Base-by-base conservation (phyloP, 2,113 vertebrate genomes). In the Crocuta crocuta region DNA sequence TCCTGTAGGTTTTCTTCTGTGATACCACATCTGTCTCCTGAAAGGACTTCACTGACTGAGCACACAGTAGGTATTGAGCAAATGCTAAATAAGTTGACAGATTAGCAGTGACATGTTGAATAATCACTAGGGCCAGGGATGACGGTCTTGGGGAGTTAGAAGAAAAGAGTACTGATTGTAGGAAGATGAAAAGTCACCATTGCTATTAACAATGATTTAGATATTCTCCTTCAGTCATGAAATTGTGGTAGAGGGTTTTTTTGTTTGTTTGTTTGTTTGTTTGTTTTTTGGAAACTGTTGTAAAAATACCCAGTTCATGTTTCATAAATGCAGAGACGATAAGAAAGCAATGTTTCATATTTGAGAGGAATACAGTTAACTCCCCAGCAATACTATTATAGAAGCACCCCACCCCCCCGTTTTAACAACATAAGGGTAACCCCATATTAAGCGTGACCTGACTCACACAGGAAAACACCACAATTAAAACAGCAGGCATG, bases 61-160 rank as follows among this genome's bases (percentile, higher is more conserved):
- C 35, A 94, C 89, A 97, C 24, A 97, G 91, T 91, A 94, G 74
- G 92, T 61, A 17, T 21, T 86, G 53, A 79, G 78, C 6, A 95
- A 92, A 81, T 23, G 15, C 15, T 17, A 16, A 53, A 70, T 50
- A 66, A 73, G 33, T 95, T 21, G 94, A 48, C 39, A 90, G 23
- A 83, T 66, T 28, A 92, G 65, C 10, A 53, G 43, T 58, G 71
- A 66, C 63, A 35, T 76, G 39, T 89, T 39, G 65, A 70, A 45
- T 50, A 78, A 79, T 78, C 53, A 58, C n/a, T 79, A 84, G 79
- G 45, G 73, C 66, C 48, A 94, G 31, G 31, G 61, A 17, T 84
- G 68, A 91, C 35, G 33, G 35, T 23, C 45, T 45, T 21, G 89
- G 26, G 61, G 43, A 80, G n/a, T 92, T 70, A 50, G 0, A 74